Evolutionary conservation across 1,140 invertebrate species (phyloP), one percentile per base, ranked within the genome.

Genomic region (Anastrepha ludens): DNA sequence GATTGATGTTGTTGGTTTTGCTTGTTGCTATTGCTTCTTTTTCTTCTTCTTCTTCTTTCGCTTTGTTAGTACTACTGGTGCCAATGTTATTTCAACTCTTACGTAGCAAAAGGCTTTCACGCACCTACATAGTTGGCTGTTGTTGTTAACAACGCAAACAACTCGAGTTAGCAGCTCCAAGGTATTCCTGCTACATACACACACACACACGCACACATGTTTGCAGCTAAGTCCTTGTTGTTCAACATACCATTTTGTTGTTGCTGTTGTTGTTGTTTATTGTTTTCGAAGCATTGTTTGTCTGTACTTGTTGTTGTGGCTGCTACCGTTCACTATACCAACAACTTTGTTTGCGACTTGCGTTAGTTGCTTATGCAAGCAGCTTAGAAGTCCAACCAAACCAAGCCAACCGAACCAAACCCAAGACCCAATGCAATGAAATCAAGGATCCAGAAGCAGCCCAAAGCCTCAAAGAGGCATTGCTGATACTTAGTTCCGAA

Each of bases 101-200:
- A 58, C 47, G 44, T 44, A 20, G 3, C 47, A 47, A 41, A 81
- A 7, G 55, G 70, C 70, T 74, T 50, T 29, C 29, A 29, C 1
- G 29, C 29, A 29, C 29, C 29, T 29, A 74, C 70, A 74, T 47
- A 74, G 13, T 50, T 74, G 60, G 9, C 11, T 13, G 41, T 58
- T 81, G 74, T 81, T 81, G 47, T 81, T 50, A 55, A 81, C 74
- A 81, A 81, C 74, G 74, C 74, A 81, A 81, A 81, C 74, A 81
- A 74, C 70, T 74, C 70, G 44, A 50, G 0, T 6, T 2, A n/a
- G 5, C 8, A 81, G 44, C 74, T 58, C n/a, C 17, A 4, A 74
- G 44, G 50, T 17, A 81, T 55, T 74, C 70, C 70, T 74, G 11
- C 47, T 13, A 5, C 15, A 47, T n/a, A 74, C 13, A 41, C 44